These are phyloP conservation scores for Rhagoletis zephyria DNA, from an alignment of 1,140 invertebrate genomes.

Conservation along the genomic window DNA sequence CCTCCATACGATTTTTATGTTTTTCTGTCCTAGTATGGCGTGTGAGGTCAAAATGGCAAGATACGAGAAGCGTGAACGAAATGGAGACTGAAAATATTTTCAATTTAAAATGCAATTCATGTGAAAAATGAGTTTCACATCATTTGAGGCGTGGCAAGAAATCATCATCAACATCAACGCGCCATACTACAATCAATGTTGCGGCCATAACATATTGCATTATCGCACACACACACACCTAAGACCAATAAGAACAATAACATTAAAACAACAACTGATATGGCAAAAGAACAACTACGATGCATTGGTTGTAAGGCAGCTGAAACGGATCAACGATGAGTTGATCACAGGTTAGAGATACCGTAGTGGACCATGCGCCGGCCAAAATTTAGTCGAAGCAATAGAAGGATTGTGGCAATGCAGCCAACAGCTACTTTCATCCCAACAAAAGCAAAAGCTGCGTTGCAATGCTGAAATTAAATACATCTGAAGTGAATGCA, in stretches of 20 bases:
- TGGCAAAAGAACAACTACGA: neutral
- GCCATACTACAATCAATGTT: slow-evolving; percentile 41
- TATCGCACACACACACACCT: neutral
- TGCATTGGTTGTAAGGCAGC: slow-evolving; percentile 1
- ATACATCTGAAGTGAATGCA: slow-evolving; percentile 35
- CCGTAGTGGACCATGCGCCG: neutral
- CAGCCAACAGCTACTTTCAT: neutral
- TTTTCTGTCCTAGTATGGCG: neutral
- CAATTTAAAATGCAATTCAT: slow-evolving; percentile 58
- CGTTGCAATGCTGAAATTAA: slow-evolving; percentile 11
- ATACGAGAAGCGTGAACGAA: slow-evolving; percentile 26
- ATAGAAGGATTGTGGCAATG: neutral
- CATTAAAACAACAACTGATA: slow-evolving; percentile 4
- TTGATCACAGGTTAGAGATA: slow-evolving; percentile 49
- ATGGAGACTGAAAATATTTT: slow-evolving; percentile 53
- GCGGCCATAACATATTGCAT: slow-evolving; percentile 23
- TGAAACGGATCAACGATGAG: slow-evolving; percentile 41
- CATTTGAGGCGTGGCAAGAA: slow-evolving; percentile 58
- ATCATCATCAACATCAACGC: slow-evolving; percentile 56
- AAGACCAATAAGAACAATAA: neutral
- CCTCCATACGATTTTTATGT: neutral
- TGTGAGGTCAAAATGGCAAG: slow-evolving; percentile 41
- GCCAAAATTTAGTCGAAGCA: slow-evolving; percentile 5
- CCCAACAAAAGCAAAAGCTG: neutral
- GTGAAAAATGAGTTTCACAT: slow-evolving; percentile 57